Evolutionary conservation across 2,888 invertebrate species (phyloP).

Genomic region (Cepaea hortensis): DNA sequence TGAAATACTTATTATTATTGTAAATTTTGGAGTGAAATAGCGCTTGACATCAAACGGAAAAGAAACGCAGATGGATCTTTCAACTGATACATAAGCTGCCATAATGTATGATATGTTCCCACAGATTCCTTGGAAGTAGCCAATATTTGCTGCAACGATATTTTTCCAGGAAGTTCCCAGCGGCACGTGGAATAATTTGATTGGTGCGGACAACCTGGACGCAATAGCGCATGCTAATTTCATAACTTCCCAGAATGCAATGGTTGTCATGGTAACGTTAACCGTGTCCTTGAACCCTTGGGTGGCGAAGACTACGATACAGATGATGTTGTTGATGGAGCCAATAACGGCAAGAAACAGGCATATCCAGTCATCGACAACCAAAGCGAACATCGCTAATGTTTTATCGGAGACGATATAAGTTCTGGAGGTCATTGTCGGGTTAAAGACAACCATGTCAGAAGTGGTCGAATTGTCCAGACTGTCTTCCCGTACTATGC

Average conservation of each 20-base stretch:
- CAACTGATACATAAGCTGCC: constrained; percentile 5
- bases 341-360: neutral
- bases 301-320: neutral
- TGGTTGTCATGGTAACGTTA: constrained; percentile 19
- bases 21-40: neutral
- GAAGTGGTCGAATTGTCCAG: no score
- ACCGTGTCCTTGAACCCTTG: constrained; percentile 22
- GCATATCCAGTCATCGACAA: constrained; percentile 3
- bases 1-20: neutral
- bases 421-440: no score
- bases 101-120: constrained; percentile 21
- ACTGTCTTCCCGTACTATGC: no score
- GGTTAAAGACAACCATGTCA: no score
- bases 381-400: neutral
- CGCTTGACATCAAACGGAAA: constrained; percentile 10
- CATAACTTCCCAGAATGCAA: constrained; percentile 9
- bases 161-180: constrained; percentile 20
- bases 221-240: neutral
- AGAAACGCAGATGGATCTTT: constrained; percentile 13
- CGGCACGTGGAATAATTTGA: neutral
- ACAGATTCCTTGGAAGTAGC: neutral
- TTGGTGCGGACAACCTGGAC: neutral
- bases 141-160: neutral
- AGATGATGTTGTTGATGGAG: neutral
- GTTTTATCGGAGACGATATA: neutral